Evolutionary conservation across 2,888 invertebrate species (phyloP).

Genomic region (Xestia c-nigrum): DNA sequence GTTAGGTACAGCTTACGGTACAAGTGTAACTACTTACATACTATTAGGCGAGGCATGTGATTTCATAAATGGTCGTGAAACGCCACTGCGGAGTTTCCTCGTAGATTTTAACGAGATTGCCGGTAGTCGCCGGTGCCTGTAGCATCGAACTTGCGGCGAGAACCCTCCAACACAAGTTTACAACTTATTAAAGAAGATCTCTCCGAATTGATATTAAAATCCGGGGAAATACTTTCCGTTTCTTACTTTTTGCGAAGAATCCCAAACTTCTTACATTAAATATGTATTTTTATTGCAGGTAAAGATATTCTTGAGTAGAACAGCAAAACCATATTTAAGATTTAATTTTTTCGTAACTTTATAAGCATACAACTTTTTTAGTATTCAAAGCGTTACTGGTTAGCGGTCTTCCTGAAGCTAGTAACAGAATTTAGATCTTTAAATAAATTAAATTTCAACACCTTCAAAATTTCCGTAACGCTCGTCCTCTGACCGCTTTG

Average conservation of each 20-base stretch:
- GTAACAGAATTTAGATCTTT: conserved; percentile 35
- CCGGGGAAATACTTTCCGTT: conserved; percentile 77
- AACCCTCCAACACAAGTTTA: conserved; percentile 86
- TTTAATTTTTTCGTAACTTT: conserved; percentile 45
- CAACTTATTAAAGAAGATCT: conserved; percentile 87
- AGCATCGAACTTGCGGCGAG: conserved; percentile 81
- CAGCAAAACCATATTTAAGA: conserved; percentile 41
- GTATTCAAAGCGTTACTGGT: conserved; percentile 30
- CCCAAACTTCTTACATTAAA: conserved; percentile 68
- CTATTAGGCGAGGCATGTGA: conserved; percentile 79
- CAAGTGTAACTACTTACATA: conserved; percentile 73
- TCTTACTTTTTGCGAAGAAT: conserved; percentile 71
- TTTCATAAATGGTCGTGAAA: conserved; percentile 82
- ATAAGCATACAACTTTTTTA: conserved; percentile 35
- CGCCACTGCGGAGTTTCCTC: conserved; percentile 81
- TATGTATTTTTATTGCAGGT: conserved; percentile 67
- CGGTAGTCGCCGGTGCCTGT: conserved; percentile 79
- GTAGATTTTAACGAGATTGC: conserved; percentile 89
- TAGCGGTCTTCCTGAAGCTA: conserved; percentile 2
- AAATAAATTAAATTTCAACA: conserved; percentile 48
- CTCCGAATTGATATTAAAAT: conserved; percentile 83
- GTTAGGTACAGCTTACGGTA: conserved; percentile 56
- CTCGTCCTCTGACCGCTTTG: conserved; percentile 71
- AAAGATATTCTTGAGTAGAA: conserved; percentile 51
- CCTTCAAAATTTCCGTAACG: conserved; percentile 62